These are phyloP conservation scores for Clamator glandarius DNA, from an alignment of 2,797 vertebrate genomes.

Conservation along the genomic window DNA sequence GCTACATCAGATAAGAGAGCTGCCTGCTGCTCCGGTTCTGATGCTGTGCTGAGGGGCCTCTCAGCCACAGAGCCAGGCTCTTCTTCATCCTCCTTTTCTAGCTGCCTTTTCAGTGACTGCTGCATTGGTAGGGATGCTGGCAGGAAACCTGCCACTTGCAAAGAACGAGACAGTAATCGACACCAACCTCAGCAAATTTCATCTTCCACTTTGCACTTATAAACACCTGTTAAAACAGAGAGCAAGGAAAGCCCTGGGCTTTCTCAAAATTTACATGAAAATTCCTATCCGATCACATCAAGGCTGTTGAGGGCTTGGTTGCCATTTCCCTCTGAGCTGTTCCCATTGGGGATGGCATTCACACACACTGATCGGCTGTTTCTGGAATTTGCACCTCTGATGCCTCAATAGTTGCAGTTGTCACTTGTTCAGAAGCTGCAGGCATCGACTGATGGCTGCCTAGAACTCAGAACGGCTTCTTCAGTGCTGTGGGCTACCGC, in stretches of 20 bases:
- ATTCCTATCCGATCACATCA: neutral
- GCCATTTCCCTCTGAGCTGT: neutral
- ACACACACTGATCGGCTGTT: neutral
- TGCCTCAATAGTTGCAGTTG: neutral
- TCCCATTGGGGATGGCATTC: neutral
- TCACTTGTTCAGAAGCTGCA: neutral
- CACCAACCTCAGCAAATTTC: neutral
- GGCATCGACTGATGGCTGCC: neutral
- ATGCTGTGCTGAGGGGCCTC: conserved; percentile 29
- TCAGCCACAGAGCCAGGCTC: neutral
- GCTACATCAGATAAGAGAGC: conserved; percentile 73
- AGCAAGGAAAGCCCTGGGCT: neutral
- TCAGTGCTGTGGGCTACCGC: neutral
- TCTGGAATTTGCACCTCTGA: neutral
- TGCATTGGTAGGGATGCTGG: neutral
- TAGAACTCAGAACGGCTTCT: neutral
- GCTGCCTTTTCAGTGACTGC: neutral
- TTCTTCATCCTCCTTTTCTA: neutral
- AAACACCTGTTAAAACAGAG: neutral
- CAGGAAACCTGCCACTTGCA: neutral
- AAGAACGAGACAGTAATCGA: neutral
- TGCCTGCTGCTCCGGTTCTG: neutral
- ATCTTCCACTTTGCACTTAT: neutral
- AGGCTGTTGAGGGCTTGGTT: neutral
- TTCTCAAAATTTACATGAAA: neutral